Conservation (phyloP, 2,888 invertebrate species). For the Stegana nigrithorax region DNA sequence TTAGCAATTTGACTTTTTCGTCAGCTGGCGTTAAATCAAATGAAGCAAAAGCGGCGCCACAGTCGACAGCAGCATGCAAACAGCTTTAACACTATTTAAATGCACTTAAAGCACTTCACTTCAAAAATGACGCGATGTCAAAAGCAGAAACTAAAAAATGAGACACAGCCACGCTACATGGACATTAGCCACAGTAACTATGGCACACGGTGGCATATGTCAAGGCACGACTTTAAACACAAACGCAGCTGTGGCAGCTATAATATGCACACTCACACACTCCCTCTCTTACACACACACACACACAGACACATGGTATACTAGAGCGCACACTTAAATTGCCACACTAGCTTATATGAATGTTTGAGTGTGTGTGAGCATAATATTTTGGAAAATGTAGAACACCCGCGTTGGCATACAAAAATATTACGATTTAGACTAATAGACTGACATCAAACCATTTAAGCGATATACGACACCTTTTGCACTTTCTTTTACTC, state of each 20-base stretch:
- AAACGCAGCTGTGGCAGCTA: too few species aligned
- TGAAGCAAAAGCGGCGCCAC: too few species aligned
- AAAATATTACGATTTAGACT: conserved; percentile 1
- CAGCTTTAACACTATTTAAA: conserved; percentile 10
- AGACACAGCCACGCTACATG: conserved; percentile 44
- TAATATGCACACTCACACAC: too few species aligned
- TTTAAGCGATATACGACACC: not conserved
- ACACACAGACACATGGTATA: conserved; percentile 11
- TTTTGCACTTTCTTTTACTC: conserved; percentile 16
- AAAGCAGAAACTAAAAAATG: conserved; percentile 40
- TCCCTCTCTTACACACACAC: conserved; percentile 18
- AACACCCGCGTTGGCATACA: too few species aligned
- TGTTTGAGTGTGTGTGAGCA: not conserved
- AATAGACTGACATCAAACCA: not conserved
- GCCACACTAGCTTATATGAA: conserved; percentile 9
- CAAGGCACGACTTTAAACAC: not conserved
- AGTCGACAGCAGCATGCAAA: not conserved
- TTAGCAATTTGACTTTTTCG: too few species aligned
- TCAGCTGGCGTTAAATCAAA: too few species aligned
- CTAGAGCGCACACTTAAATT: conserved; percentile 7
- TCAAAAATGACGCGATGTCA: conserved; percentile 16
- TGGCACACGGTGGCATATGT: not conserved
- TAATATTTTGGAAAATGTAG: too few species aligned
- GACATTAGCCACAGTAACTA: conserved; percentile 38
- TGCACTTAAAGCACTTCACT: conserved; percentile 11